Base-by-base conservation (phyloP, 1,140 invertebrate genomes). In the Danaus plexippus region DNA sequence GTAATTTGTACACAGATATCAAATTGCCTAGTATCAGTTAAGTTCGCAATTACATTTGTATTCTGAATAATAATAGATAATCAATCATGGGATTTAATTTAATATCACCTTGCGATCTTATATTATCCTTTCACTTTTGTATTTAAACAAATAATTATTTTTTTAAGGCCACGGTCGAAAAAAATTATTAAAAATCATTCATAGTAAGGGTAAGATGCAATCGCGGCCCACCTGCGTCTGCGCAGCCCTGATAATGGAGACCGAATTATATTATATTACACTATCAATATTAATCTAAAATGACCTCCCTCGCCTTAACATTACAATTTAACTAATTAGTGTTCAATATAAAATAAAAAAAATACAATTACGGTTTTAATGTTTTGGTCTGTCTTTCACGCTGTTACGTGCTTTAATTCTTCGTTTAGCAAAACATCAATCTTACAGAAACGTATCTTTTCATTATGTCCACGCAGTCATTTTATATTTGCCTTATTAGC, bases 211-310 rank as follows among this genome's bases (percentile, higher is more conserved):
- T 32, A 15, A 58, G 13, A 48, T 47, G 52, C 41, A 13, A 53
- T 50, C 53, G 43, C n/a, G 42, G 45, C 49, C 59, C 73, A 75
- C 72, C 72, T 75, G 75, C 77, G 74, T 67, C 41, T 44, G 71
- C 68, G 62, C 57, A 43, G 50, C 46, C 55, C 61, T 64, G 59
- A 71, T 80, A 73, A 77, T 77, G 57, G 64, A 56, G 61, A 66
- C 58, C 59, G 67, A 72, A 76, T 72, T 74, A 75, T 74, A 69
- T 64, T 71, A 75, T 40, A 15, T 13, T 43, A 52, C 12, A 13
- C 50, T 22, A 9, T 15, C 15, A 43, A 52, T n/a, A 43, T 43
- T 52, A 10, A 52, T 11, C 41, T 40, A 49, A 6, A 7, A 32
- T 32, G 22, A 32, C 22, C 22, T 32, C 22, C 22, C 22, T 32